Percentiles rank a stretch among this genome's conserved stretches.
Conservation (phyloP, 1,140 invertebrate genomes). For the Drosophila seguyi region DNA sequence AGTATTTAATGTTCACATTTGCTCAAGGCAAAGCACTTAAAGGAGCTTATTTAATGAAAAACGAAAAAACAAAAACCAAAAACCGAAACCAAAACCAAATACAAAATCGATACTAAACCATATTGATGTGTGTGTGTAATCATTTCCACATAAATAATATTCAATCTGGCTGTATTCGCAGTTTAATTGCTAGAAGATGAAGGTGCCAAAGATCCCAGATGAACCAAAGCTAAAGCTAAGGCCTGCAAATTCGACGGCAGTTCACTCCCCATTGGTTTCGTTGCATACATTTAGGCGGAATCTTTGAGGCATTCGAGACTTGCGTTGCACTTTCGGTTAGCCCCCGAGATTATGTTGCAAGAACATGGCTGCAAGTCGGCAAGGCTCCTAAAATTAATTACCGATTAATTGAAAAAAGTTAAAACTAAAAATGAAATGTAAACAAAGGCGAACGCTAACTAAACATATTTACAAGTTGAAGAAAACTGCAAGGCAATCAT, state of each 20-base stretch:
- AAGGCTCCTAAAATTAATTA: slow-evolving; percentile 23
- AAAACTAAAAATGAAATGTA: slow-evolving; percentile 31
- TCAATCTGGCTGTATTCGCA: slow-evolving; percentile 53
- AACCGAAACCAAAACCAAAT: slow-evolving; percentile 25
- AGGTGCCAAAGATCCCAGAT: slow-evolving; percentile 50
- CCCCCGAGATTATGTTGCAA: slow-evolving; percentile 44
- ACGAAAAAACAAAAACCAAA: slow-evolving; percentile 6
- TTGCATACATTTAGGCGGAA: slow-evolving; percentile 49
- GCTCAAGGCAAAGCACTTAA: slow-evolving; percentile 60
- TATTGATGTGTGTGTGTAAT: slow-evolving; percentile 47
- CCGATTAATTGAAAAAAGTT: slow-evolving; percentile 19
- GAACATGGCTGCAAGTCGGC: slow-evolving; percentile 1
- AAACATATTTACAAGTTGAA: slow-evolving; percentile 63
- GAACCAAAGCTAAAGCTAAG: slow-evolving; percentile 26
- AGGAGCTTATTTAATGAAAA: slow-evolving; percentile 76
- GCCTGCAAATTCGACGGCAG: slow-evolving; percentile 13
- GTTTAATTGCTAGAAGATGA: slow-evolving; percentile 44
- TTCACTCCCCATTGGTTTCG: slow-evolving; percentile 44
- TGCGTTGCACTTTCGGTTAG: slow-evolving; percentile 37
- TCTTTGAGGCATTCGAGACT: slow-evolving; percentile 28
- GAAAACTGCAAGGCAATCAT: slow-evolving; percentile 85
- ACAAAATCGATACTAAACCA: slow-evolving; percentile 40
- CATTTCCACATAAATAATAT: slow-evolving; percentile 41
- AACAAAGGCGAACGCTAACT: slow-evolving; percentile 45
- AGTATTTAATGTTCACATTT: slow-evolving; percentile 57